Evolutionary conservation across 2,113 vertebrate species (phyloP).

Genomic region (Mixornis gularis): DNA sequence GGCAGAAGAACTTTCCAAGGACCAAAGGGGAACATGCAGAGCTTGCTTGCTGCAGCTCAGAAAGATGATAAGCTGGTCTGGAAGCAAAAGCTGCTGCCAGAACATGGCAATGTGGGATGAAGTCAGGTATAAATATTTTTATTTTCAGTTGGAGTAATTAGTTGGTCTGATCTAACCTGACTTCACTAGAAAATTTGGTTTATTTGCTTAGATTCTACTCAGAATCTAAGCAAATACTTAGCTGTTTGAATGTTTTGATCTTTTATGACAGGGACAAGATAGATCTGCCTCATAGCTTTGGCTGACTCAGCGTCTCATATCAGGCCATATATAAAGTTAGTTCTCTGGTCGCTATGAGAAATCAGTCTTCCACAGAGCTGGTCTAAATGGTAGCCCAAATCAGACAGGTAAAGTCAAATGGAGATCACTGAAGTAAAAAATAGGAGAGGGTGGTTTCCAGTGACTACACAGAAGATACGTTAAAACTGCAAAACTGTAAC

Average conservation of each 20-base stretch:
- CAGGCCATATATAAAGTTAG: neutral
- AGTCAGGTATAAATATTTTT: neutral
- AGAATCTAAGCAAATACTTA: neutral
- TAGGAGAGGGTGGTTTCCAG: fast-evolving
- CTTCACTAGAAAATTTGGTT: neutral
- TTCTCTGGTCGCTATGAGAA: neutral
- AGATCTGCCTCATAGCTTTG: neutral
- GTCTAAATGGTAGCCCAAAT: neutral
- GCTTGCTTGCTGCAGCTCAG: neutral
- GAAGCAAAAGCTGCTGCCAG: neutral
- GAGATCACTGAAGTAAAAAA: neutral
- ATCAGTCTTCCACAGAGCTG: neutral
- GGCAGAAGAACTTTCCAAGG: neutral
- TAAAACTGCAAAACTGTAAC: neutral
- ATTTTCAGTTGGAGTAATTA: neutral
- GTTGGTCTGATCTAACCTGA: neutral
- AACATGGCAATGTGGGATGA: neutral
- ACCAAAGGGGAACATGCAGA: neutral
- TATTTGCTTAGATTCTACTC: neutral
- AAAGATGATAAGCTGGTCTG: neutral
- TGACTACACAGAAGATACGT: neutral
- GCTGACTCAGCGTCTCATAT: neutral
- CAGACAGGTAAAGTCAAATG: neutral
- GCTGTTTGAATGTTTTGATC: neutral
- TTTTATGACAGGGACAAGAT: neutral